Base-by-base conservation (phyloP, 2,888 invertebrate species). In the Pyralis farinalis region DNA sequence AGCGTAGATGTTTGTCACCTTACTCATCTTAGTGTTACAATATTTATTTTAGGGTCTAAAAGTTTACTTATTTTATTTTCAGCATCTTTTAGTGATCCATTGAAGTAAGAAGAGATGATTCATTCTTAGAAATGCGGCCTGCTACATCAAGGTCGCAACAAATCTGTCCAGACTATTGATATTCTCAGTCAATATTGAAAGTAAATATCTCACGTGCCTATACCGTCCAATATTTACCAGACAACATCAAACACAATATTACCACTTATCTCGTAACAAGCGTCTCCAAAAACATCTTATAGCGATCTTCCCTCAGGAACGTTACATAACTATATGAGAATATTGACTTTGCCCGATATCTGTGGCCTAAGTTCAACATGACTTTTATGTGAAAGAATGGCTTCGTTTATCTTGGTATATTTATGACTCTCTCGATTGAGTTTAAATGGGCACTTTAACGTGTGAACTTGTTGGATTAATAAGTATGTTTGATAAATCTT, bases 241-340 rank as follows among this genome's bases (percentile, higher is more conserved):
- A 62, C 69, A 60, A 78, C 72, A 76, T 78, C 81, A 82, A 84
- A 82, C 73, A 85, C 71, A 81, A 83, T 84, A 86, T 86, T 78
- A 85, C 83, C 81, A 83, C 79, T 85, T 87, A 86, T 86, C 85
- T 83, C 66, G 63, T 74, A 75, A 83, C 78, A 83, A 79, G 77
- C 71, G 68, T 68, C 70, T 79, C 70, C 63, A 63, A 82, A 83
- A 79, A 72, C 72, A 73, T 81, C 75, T 69, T 60, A 63, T 58
- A 71, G 61, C 63, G 65, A 74, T 75, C 71, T 72, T 71, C 66
- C 65, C 59, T 51, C 47, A 65, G 62, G 60, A 68, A 65, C 58
- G 61, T 71, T 64, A 64, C 56, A 69, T 63, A 65, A 63, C 49
- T 51, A 44, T 34, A 25, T 29, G 40, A 44, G 46, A 50, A 49